phyloP scores from a whole-genome alignment of 1,140 invertebrate genomes.

The Drosophila tsacasi region DNA sequence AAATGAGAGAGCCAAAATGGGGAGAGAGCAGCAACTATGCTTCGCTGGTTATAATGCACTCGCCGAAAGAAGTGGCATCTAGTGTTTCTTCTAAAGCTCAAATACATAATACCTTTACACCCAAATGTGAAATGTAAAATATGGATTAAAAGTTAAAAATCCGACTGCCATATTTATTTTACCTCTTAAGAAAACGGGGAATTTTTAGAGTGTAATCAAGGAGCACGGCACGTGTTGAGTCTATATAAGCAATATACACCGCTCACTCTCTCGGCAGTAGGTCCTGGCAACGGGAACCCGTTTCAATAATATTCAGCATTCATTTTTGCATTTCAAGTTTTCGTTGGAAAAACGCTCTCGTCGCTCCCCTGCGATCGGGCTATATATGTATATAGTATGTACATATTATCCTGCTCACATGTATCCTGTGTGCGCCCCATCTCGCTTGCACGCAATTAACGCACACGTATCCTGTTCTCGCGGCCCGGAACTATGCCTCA shows the following conservation, averaged over 20 bases:
- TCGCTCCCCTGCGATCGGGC: constrained; percentile 6
- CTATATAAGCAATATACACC: background rate
- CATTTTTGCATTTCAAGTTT: constrained; percentile 77
- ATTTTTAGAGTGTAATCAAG: constrained; percentile 6
- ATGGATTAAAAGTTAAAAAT: too few relatives aligned
- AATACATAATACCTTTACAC: background rate
- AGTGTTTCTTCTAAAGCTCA: background rate
- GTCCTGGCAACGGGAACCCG: constrained; percentile 66
- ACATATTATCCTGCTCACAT: constrained; percentile 21
- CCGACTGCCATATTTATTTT: too few relatives aligned
- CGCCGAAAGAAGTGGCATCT: background rate
- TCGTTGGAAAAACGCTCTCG: constrained; percentile 62
- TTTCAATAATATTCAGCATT: constrained; percentile 76
- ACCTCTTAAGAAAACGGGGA: background rate
- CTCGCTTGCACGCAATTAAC: constrained; percentile 68
- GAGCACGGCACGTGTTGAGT: constrained; percentile 15
- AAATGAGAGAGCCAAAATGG: constrained; percentile 52
- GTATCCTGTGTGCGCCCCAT: constrained; percentile 13
- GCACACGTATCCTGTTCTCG: constrained; percentile 49
- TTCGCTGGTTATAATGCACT: constrained; percentile 24
- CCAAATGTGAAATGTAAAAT: background rate
- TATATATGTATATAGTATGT: background rate
- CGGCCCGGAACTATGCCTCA: constrained; percentile 80
- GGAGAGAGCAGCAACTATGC: constrained; percentile 34
- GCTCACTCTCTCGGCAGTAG: constrained; percentile 12